Evolutionary conservation across 92 coral and sea anemone species (phyloP), one percentile per base, ranked within the genome.

Genomic region (Heteractis magnifica): DNA sequence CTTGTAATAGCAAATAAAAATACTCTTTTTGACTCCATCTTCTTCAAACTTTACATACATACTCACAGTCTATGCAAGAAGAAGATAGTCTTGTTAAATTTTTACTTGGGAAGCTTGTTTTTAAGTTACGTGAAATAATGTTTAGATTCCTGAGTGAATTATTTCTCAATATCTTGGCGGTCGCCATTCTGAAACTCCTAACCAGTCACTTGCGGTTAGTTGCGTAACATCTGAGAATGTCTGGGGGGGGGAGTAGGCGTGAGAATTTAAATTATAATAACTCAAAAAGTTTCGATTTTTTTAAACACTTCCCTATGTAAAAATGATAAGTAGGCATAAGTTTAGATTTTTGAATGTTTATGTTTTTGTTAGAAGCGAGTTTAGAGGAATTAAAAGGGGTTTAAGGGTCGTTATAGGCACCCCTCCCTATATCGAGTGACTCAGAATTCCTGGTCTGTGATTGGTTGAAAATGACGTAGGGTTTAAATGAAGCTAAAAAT

Each of bases 391-490:
- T 20, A 23, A 12, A 44, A 68, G 73, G 49, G 34, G n/a, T 26
- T 5, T 15, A 51, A 14, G 49, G 49, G 50, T 14, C n/a, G 56
- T 5, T 21, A 60, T 62, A 5, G 44, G 75, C 70, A 84, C 83
- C 83, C 86, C 88, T 85, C 88, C 83, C 88, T 59, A 23, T 13
- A 48, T 20, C 48, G 58, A 65, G 41, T 68, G 75, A 68, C 83
- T 8, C 18, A 26, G 15, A 10, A 64, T 77, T 77, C 70, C 88
- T 70, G 51, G 19, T 75, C 79, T 64, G 20, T 85, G 88, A 85
- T 85, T 85, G 88, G 88, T 60, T 78, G 72, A 10, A 68, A 85
- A 78, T 85, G 88, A 85, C 88, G 88, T 85, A 85, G 83, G 83
- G 78, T 78, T 85, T 85, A 9, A 20, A 65, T 78, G 71, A 51